Percentiles rank a stretch among this genome's conserved stretches.
Evolutionary conservation across 2,888 invertebrate species (phyloP).

Genomic region (Eremobia ochroleuca): DNA sequence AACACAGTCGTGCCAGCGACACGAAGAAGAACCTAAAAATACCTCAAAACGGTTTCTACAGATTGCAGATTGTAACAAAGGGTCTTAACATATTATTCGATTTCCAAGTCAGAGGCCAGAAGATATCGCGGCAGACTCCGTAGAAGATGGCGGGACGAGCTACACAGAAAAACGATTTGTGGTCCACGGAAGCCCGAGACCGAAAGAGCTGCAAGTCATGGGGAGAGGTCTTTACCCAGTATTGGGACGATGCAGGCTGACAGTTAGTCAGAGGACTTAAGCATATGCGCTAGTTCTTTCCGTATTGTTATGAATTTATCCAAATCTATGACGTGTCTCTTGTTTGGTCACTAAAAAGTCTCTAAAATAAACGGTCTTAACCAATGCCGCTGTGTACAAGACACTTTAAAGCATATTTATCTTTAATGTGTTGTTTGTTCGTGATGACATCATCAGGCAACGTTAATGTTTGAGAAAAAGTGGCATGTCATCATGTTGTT

Average conservation of each 20-base stretch:
- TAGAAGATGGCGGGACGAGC: background rate
- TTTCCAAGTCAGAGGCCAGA: background rate
- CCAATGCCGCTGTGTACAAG: conserved; percentile 40
- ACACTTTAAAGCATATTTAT: conserved; percentile 51
- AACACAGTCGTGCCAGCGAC: no score
- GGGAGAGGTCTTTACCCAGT: background rate
- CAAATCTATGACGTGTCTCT: background rate
- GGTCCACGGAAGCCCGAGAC: background rate
- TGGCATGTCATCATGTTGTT: conserved; percentile 34
- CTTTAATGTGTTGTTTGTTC: conserved; percentile 44
- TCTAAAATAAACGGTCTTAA: conserved; percentile 10
- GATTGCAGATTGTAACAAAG: background rate
- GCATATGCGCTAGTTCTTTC: background rate
- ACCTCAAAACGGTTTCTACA: background rate
- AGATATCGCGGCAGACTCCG: background rate
- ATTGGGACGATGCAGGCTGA: background rate
- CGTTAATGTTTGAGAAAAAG: conserved; percentile 39
- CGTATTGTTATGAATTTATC: background rate
- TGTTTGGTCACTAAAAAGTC: background rate
- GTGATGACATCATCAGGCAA: conserved; percentile 32
- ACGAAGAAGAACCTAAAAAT: background rate
- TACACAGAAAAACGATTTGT: background rate
- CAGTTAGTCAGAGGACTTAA: background rate
- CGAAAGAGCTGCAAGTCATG: background rate
- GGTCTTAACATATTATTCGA: background rate